Evolutionary conservation across 2,888 invertebrate genomes (phyloP), one percentile per base, ranked within the genome.

Genomic region (Nymphalis urticae): DNA sequence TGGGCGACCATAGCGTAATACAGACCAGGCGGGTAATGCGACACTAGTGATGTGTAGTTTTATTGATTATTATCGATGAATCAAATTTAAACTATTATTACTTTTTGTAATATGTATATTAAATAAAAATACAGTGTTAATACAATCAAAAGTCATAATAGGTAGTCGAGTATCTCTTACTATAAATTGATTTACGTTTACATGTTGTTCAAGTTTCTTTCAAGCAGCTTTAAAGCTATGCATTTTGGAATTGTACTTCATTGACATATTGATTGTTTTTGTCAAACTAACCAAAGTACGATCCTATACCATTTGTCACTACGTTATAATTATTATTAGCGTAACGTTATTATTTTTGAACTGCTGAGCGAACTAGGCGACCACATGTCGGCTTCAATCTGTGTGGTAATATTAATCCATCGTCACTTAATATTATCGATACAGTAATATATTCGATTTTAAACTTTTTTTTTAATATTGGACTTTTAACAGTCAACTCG

Each of bases 1-100:
- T 92, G 92, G 92, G 85, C 90, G 83, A 89, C 89, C 90, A 90
- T 90, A 86, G 85, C 88, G 90, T 90, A 89, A 90, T 91, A 90
- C 90, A 85, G 86, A 81, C 76, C 86, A 82, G 80, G 81, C 82
- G 77, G 80, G 86, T 88, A 88, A 87, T 88, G 87, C 76, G 76
- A 76, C 77, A 76, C 75, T 84, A 83, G 84, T 83, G 85, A 66
- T 79, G 83, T 71, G 72, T 66, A 60, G 59, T 48, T 63, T 62
- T 64, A 62, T 66, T 65, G 69, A 66, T 68, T 65, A 48, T 71
- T 67, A 66, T 68, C 67, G 62, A 24, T 48, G 42, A 19, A 36
- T 42, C 50, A 19, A 47, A n/a, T n/a, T 17, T 9, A 4, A 16
- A 13, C 42, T 42, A 13, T 13, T 13, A 42, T 42, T 10, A 42